A percentile compares a stretch with the other conserved stretches of the same genome.
Conservation (phyloP, 1,140 invertebrate species). For the Drosophila leontia region DNA sequence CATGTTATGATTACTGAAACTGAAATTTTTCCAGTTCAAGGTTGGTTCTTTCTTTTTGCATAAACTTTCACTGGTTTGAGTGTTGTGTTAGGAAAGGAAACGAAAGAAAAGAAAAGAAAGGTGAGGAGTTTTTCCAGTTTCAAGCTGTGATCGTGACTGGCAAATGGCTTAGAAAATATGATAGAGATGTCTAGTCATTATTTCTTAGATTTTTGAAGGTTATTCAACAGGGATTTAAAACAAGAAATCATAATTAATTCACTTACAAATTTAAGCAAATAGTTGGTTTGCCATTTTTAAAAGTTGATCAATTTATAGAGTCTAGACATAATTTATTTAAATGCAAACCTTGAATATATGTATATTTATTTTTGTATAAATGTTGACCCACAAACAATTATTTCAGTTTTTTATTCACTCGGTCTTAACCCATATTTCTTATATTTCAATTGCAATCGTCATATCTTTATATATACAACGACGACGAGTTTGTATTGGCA, state of each 20-base stretch:
- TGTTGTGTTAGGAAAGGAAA: conserved; percentile 7
- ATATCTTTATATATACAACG: conserved; percentile 6
- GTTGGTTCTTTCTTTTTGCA: conserved; percentile 51
- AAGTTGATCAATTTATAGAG: neutral
- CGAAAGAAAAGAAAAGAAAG: conserved; percentile 4
- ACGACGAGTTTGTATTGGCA: conserved; percentile 11
- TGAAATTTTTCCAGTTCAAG: conserved; percentile 55
- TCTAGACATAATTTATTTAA: conserved; percentile 13
- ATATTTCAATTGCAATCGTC: conserved; percentile 33
- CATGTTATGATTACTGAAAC: conserved; percentile 51
- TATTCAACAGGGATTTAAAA: neutral
- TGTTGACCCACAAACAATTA: conserved; percentile 18
- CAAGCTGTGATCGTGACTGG: conserved; percentile 37
- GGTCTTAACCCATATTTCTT: conserved; percentile 33
- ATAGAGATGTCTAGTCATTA: conserved; percentile 16
- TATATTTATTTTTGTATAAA: conserved; percentile 3
- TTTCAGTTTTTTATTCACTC: conserved; percentile 3
- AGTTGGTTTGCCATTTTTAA: neutral
- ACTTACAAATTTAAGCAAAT: conserved; percentile 9
- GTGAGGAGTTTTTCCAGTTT: conserved; percentile 35
- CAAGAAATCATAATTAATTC: conserved; percentile 3
- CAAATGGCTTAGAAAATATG: conserved; percentile 15
- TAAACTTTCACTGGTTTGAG: conserved; percentile 34
- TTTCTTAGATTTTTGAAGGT: conserved; percentile 1
- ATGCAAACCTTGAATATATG: conserved; percentile 26